A percentile compares a stretch with the other conserved stretches of the same genome.
Evolutionary conservation across 2,797 vertebrate genomes (phyloP).

Genomic region (Emys orbicularis): DNA sequence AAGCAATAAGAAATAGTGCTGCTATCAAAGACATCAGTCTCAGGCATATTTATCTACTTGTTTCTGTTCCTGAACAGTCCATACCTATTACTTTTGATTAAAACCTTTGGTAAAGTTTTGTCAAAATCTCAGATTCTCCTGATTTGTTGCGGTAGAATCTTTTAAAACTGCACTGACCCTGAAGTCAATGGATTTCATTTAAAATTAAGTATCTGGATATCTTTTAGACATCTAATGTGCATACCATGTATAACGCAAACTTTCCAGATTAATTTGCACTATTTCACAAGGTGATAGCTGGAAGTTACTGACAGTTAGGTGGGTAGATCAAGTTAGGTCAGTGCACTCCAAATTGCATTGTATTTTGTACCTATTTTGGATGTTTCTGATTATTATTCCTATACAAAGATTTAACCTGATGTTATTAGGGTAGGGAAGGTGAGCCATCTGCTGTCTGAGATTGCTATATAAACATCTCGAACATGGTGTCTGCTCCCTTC

Average conservation of each 20-base stretch:
- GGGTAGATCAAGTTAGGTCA: neutral
- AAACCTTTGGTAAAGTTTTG: neutral
- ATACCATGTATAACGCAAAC: too few relatives aligned
- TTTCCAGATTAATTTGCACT: neutral
- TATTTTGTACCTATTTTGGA: neutral
- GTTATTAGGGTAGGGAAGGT: fast-evolving
- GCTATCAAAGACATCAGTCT: too few relatives aligned
- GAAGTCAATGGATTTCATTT: neutral
- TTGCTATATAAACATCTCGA: neutral
- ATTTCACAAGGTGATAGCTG: neutral
- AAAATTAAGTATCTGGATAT: neutral
- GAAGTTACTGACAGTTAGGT: neutral
- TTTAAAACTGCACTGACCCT: too few relatives aligned
- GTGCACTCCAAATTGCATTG: fast-evolving
- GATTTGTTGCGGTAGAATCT: too few relatives aligned
- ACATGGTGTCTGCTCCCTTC: neutral
- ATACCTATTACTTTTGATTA: too few relatives aligned
- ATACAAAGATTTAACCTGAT: neutral
- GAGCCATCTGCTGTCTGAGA: fast-evolving
- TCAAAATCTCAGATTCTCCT: neutral
- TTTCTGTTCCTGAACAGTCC: too few relatives aligned
- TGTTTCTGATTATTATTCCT: fast-evolving
- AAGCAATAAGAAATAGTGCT: too few relatives aligned
- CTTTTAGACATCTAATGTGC: too few relatives aligned
- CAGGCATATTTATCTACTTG: too few relatives aligned